phyloP scores from a whole-genome alignment of 2,113 vertebrate species.

The Ceratotherium simum region DNA sequence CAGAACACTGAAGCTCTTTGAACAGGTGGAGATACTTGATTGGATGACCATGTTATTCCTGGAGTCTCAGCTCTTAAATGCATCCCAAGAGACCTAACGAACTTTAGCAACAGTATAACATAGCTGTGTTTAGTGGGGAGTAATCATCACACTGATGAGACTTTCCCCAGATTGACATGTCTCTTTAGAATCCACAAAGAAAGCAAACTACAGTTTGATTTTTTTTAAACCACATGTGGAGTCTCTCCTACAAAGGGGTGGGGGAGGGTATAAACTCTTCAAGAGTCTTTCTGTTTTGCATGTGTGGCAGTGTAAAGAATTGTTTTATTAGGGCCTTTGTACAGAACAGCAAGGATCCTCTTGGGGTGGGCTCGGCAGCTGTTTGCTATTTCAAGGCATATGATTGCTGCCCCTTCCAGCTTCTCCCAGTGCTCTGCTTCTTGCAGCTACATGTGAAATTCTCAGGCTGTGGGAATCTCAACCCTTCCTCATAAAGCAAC shows the following conservation, averaged over 20 bases:
- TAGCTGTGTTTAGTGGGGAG: not conserved
- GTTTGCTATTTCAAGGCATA: not conserved
- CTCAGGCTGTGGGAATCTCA: slow-evolving; percentile 14
- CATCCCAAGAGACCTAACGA: not conserved
- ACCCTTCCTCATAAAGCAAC: not conserved
- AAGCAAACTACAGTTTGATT: not conserved
- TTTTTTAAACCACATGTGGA: not conserved
- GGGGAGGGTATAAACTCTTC: not conserved
- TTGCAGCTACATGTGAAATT: slow-evolving; percentile 36
- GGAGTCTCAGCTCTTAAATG: not conserved
- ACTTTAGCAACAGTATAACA: not conserved
- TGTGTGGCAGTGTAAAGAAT: not conserved
- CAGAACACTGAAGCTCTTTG: slow-evolving; percentile 32
- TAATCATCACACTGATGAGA: not conserved
- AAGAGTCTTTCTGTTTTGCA: not conserved
- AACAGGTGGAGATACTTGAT: not conserved
- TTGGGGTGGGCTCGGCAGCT: slow-evolving; percentile 41
- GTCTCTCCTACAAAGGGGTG: not conserved
- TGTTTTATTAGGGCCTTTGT: not conserved
- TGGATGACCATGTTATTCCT: not conserved
- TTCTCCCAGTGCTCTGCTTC: slow-evolving; percentile 8
- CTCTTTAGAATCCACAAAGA: slow-evolving; percentile 55
- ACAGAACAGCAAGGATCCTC: not conserved
- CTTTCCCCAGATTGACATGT: not conserved
- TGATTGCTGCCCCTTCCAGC: slow-evolving; percentile 3